These are phyloP conservation scores for Aphaenogaster ashmeadi DNA, from an alignment of 1,140 invertebrate species.

Conservation along the genomic window DNA sequence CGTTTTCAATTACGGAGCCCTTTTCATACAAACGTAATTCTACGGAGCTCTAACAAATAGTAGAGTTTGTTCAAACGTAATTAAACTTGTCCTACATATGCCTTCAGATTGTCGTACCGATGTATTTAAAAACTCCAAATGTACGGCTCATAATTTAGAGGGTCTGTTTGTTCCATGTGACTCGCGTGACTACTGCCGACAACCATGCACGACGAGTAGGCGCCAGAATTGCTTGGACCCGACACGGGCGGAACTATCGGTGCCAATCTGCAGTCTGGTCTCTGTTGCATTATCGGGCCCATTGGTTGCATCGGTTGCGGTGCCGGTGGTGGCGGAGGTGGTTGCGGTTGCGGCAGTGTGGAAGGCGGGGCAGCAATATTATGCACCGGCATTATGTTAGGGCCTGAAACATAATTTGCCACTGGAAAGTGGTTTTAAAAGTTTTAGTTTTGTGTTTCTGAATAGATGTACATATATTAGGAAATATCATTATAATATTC, in stretches of 20 bases:
- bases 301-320: slow-evolving; percentile 78
- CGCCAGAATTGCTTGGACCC: slow-evolving; percentile 72
- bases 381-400: slow-evolving; percentile 78
- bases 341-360: slow-evolving; percentile 69
- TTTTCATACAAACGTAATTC: slow-evolving; percentile 6
- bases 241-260: slow-evolving; percentile 77
- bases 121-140: slow-evolving; percentile 84
- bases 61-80: neutral
- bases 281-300: slow-evolving; percentile 81
- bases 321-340: slow-evolving; percentile 60
- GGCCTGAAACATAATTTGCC: slow-evolving; percentile 76
- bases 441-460: slow-evolving; percentile 25
- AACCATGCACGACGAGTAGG: slow-evolving; percentile 84
- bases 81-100: neutral
- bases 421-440: slow-evolving; percentile 71
- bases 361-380: slow-evolving; percentile 74
- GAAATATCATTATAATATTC: neutral
- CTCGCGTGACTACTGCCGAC: slow-evolving; percentile 78
- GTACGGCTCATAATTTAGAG: slow-evolving; percentile 85
- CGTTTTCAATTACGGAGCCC: neutral
- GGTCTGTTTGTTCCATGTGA: slow-evolving; percentile 84
- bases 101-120: neutral
- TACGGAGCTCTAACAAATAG: neutral
- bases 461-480: neutral
- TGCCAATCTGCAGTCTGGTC: slow-evolving; percentile 83